Percentiles rank a stretch among this genome's conserved stretches.
Evolutionary conservation across 2,113 vertebrate species (phyloP).

Genomic region (Trematocara macrostoma): DNA sequence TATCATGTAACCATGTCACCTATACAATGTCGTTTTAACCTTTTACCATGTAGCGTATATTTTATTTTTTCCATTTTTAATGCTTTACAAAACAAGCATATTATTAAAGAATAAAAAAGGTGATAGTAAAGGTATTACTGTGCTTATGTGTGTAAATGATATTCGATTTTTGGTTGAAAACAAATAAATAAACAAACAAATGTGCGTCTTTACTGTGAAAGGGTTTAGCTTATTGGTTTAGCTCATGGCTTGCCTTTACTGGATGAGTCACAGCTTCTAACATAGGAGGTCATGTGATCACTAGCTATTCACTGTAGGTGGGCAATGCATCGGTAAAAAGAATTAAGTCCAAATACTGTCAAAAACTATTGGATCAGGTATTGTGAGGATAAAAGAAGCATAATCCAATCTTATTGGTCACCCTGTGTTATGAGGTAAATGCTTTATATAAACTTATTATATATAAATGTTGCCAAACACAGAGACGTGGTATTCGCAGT

Average conservation of each 20-base stretch:
- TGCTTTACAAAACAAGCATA: background rate
- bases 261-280: background rate
- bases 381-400: background rate
- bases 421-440: background rate
- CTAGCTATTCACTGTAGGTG: background rate
- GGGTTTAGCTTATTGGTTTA: background rate
- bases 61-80: background rate
- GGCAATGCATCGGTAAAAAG: rapidly evolving
- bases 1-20: background rate
- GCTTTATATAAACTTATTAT: background rate
- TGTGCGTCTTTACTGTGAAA: background rate
- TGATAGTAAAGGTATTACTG: background rate
- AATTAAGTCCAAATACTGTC: background rate
- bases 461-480: background rate
- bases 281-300: background rate
- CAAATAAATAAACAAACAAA: background rate
- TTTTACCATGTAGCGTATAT: too few relatives aligned
- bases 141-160: background rate
- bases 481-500: background rate
- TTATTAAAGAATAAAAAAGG: background rate
- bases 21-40: too few relatives aligned
- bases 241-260: background rate
- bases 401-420: background rate
- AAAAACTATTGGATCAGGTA: background rate
- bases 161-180: rapidly evolving